Evolutionary conservation across 2,888 invertebrate species (phyloP), one percentile per base, ranked within the genome.

Genomic region (Drosophila nr. medialis): DNA sequence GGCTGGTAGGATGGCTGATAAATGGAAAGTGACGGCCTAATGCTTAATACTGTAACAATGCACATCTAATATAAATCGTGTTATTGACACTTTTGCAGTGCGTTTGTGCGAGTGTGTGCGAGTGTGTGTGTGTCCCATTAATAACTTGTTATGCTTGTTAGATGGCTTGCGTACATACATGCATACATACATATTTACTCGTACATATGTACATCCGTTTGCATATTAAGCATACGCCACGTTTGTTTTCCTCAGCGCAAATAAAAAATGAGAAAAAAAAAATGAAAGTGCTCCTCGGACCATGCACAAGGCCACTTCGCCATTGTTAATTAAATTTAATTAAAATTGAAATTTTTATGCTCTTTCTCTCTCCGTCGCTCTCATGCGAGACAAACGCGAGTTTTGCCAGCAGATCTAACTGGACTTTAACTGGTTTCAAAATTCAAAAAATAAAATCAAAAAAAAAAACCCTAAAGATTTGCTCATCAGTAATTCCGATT

Each of bases 221-320:
- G 66, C 63, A 78, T 67, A 72, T 74, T 55, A 60, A 65, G 75
- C 61, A 75, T 81, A 78, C 74, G 67, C 70, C 65, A 59, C 63
- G 68, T 64, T 64, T 67, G 65, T 74, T 70, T 81, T 79, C 63
- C 71, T 59, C 56, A 54, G 65, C 64, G 45, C 59, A 45, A 15
- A 36, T 36, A 21, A 38, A 48, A 55, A 27, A 38, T 36, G 36
- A 13, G 24, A 18, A 36, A n/a, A 32, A 30, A 56, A 74, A 80
- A 80, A 83, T 83, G 81, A 81, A 81, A 81, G 81, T 83, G 72
- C 76, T 75, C 65, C 70, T 73, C 70, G 63, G 60, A 77, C 40
- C 77, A 72, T 80, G 67, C 72, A 77, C 81, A 77, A 83, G 83
- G 83, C 83, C 83, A 72, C 18, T 48, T 59, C 60, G 64, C 59